Base-by-base conservation (phyloP, 2,888 invertebrate genomes). In the Acanthosepion lycidas region DNA sequence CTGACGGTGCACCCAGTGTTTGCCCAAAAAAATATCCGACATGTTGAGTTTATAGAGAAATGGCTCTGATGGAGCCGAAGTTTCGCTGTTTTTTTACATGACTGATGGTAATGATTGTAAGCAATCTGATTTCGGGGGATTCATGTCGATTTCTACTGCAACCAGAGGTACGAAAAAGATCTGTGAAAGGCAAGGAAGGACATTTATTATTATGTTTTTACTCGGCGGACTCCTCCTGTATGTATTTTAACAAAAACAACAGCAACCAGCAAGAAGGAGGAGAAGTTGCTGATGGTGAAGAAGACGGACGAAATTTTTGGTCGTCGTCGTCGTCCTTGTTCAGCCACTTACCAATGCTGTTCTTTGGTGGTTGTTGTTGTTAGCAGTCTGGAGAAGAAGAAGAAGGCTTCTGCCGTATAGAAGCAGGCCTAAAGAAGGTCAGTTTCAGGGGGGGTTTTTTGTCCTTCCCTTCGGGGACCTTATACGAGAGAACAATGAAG, bases 11-110 rank as follows among this genome's bases (percentile, higher is more conserved):
- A n/a, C 78, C 95, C 95, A n/a, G 78, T 78, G 78, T 78, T 78
- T 33, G 78, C 96, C 95, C 95, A 95, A 95, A 95, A 95, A 95
- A 95, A 95, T 95, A 95, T 95, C 95, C 95, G 96, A 96, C 96
- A 96, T 96, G 96, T 96, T 96, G 96, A 95, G 96, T 95, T 95
- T 95, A 95, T 96, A 96, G 96, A 96, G 18, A 78, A 95, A 96
- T 96, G 97, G 97, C 96, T 96, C 96, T 94, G 94, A 94, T 95
- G 94, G 96, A 96, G 96, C 96, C 96, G 95, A 95, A 95, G 95
- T 96, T 97, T 96, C 96, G 96, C 96, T 95, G 23, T 49, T 92
- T 51, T 92, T 92, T 92, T 51, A 92, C 49, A 48, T 51, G 92
- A 92, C 48, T 48, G 92, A 92, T 48, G 92, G 92, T 51, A 92